These are phyloP conservation scores for Pedicia rivosa DNA, from an alignment of 2,888 invertebrate species.

Conservation along the genomic window DNA sequence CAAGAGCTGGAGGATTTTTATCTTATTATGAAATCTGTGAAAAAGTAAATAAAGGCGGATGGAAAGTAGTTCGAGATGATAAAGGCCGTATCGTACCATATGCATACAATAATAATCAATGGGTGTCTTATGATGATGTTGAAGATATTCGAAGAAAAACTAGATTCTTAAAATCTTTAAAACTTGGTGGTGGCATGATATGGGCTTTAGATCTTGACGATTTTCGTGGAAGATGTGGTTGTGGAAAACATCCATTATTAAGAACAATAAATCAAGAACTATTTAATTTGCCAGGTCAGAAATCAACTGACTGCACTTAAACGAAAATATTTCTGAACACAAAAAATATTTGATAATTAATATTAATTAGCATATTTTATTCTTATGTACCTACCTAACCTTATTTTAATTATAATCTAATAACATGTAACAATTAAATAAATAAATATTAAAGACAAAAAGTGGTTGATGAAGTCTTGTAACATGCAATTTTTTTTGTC, in stretches of 20 bases:
- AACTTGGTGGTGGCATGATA: slow-evolving; percentile 55
- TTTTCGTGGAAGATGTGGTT: slow-evolving; percentile 50
- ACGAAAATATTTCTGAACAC: background rate
- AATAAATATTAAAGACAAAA: too few relatives aligned
- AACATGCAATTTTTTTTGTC: too few relatives aligned
- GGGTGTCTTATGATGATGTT: slow-evolving; percentile 64
- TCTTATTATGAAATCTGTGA: slow-evolving; percentile 64
- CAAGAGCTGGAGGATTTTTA: slow-evolving; percentile 54
- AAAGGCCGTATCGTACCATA: slow-evolving; percentile 53
- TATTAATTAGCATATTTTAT: too few relatives aligned
- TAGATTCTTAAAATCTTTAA: slow-evolving; percentile 37
- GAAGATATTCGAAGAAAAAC: slow-evolving; percentile 45
- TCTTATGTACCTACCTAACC: too few relatives aligned
- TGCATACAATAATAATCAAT: slow-evolving; percentile 52
- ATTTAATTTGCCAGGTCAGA: slow-evolving; percentile 30
- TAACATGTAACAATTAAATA: too few relatives aligned
- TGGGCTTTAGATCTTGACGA: slow-evolving; percentile 71
- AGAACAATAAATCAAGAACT: slow-evolving; percentile 44
- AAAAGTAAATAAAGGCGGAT: slow-evolving; percentile 38
- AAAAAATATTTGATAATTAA: too few relatives aligned
- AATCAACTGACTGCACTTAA: slow-evolving; percentile 33
- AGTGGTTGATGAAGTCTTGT: too few relatives aligned
- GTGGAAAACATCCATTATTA: slow-evolving; percentile 49
- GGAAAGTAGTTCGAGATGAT: slow-evolving; percentile 43
- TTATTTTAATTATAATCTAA: too few relatives aligned